Evolutionary conservation across 1,140 invertebrate species (phyloP), one percentile per base, ranked within the genome.

Genomic region (Ostrea denselamellosa): DNA sequence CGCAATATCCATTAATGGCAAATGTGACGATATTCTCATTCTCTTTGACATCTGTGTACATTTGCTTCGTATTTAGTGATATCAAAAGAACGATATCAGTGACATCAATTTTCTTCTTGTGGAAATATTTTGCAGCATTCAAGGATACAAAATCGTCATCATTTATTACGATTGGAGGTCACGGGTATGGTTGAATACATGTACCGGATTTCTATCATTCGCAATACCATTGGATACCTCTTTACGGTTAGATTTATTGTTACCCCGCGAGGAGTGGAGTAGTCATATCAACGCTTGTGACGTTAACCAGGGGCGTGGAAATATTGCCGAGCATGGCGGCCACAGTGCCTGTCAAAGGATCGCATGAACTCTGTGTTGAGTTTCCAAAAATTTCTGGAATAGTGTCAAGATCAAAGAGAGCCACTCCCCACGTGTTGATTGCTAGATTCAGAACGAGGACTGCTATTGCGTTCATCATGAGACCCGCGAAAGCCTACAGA

Each of bases 351-450:
- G 17, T n/a, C 2, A 53, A n/a, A n/a, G 44, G 19, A 19, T 54
- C 44, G 9, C 44, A 52, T 52, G 44, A 22, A 77, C 82, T 54
- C 12, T n/a, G 12, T 51, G 82, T 53, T n/a, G 44, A 52, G 82
- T 83, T 83, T 53, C 44, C 52, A 83, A 83, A 83, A n/a, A 83
- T 85, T 10, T 12, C 86, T 12, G 94, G 94, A 44, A 92, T 89
- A 0, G 83, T 85, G 82, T 92, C 87, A 0, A 95, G 89, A 17
- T 90, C 84, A 89, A 94, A 95, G 34, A 94, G 89, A 19, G 90
- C 89, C 14, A 53, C 85, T 2, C 91, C 94, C 93, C 96, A 96
- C 0, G 97, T 97, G 84, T 97, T 96, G 56, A 97, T 97, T 54
- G 96, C 96, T 0, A 96, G 91, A 89, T 96, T 96, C 4, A 97